phyloP scores from a whole-genome alignment of 2,888 invertebrate genomes.

The Geotrupes spiniger region DNA sequence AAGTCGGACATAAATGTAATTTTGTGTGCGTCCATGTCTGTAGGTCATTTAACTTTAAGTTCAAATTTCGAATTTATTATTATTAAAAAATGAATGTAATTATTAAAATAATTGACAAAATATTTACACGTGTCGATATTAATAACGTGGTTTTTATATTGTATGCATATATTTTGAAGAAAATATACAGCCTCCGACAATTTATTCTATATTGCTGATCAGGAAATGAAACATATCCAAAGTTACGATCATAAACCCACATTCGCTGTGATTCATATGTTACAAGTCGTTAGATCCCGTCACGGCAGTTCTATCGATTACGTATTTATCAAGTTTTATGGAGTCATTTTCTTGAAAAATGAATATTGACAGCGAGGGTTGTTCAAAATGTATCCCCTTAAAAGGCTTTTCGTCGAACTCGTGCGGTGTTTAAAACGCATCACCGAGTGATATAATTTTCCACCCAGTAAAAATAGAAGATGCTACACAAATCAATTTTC shows the following conservation, averaged over 20 bases:
- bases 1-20: too few species aligned
- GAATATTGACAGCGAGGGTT: slow-evolving; percentile 45
- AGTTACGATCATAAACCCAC: slow-evolving; percentile 40
- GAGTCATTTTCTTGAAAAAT: slow-evolving; percentile 48
- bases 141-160: too few species aligned
- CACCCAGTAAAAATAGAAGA: not conserved
- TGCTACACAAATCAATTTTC: too few species aligned
- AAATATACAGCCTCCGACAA: not conserved
- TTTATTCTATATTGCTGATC: slow-evolving; percentile 26
- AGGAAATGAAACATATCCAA: slow-evolving; percentile 27
- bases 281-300: slow-evolving; percentile 44
- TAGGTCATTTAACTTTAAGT: too few species aligned
- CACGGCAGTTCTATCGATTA: slow-evolving; percentile 40
- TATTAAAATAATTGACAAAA: too few species aligned
- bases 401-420: slow-evolving; percentile 8
- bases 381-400: slow-evolving; percentile 22
- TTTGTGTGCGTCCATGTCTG: too few species aligned
- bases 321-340: slow-evolving; percentile 47
- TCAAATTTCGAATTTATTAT: too few species aligned
- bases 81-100: too few species aligned
- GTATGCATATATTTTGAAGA: too few species aligned
- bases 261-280: slow-evolving; percentile 41
- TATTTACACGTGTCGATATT: too few species aligned
- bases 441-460: not conserved
- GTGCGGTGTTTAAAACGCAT: slow-evolving; percentile 5